Evolutionary conservation across 2,888 invertebrate species (phyloP), one percentile per base, ranked within the genome.

Genomic region (Xestoiulus laeticollis): DNA sequence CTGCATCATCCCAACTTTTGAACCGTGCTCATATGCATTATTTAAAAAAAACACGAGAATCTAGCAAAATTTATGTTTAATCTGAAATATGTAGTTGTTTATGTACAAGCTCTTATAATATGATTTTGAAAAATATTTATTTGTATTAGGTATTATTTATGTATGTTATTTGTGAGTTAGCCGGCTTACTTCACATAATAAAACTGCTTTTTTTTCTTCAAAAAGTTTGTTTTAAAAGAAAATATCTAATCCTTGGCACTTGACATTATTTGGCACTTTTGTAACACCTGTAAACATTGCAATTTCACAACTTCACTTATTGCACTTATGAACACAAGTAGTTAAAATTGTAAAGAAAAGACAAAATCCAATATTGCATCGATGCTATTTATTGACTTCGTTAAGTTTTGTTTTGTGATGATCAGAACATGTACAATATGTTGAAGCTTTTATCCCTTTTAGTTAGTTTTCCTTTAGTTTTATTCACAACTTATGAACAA

Each of bases 11-110:
- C 3, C 30, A 53, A 32, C 68, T 87, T 19, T 68, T 33, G 78
- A 68, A 68, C 32, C 53, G 68, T 16, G 87, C 87, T 30, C 32
- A 87, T 44, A 85, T 85, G 43, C 85, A 85, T 48, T 44, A 85
- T 30, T 85, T 85, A 30, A n/a, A 0, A 0, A 85, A 26, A 26
- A 12, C 26, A 6, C 68, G 22, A 26, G 68, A 1, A 26, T 68
- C 68, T 12, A 3, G 59, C 22, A 59, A 59, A n/a, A 6, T 26
- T 38, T 38, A 38, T 26, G 10, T 68, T 26, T 68, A 26, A 22
- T 8, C 68, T 68, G 26, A 59, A 16, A 6, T 59, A n/a, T 59
- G 22, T 26, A 68, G 22, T 68, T 26, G 26, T 26, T 68, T 68
- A 68, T 68, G 33, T 38, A 38, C 33, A 38, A 5, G 33, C 33